Evolutionary conservation across 2,797 vertebrate genomes (phyloP), one percentile per base, ranked within the genome.

Genomic region (Myiotriccus ornatus): DNA sequence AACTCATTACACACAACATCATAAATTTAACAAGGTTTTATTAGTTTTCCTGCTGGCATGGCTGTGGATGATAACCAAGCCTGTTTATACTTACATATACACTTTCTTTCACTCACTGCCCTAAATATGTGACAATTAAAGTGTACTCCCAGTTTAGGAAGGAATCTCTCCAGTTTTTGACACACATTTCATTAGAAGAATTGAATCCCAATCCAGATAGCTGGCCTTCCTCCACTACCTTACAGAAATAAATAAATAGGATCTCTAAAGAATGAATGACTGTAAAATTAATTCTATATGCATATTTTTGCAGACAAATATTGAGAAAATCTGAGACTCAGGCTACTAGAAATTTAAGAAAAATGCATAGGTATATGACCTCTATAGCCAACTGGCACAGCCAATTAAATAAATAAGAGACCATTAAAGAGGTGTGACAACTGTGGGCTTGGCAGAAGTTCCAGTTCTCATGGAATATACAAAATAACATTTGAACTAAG

Each of bases 401-500:
- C 28, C 65, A 89, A 44, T 87, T 93, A 90, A 95, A 93, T 56
- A 75, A 87, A 80, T 82, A 87, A 82, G 69, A 91, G 55, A 43
- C 25, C 49, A 89, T 60, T 93, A 68, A 91, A 88, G 63, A 91
- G 49, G 24, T 87, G 91, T 39, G 56, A 90, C 64, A 95, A 83
- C 27, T 80, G 74, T 68, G 67, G 39, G 12, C 69, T 86, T 96
- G 91, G 90, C 79, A 91, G 71, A 87, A 76, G 32, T 57, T 94
- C 63, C 74, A 70, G 50, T 94, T 95, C 88, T 87, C 84, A 79
- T 7, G 19, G 73, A 93, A 84, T 59, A 89, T 7, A 74, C 37
- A 85, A 91, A 89, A 17, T 46, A 82, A 79, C 27, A 41, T 69
- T 87, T 85, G 49, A 84, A 69, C 43, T 84, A 53, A 88, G 37